Evolutionary conservation across 2,797 vertebrate species (phyloP).

Genomic region (Manis pentadactyla): DNA sequence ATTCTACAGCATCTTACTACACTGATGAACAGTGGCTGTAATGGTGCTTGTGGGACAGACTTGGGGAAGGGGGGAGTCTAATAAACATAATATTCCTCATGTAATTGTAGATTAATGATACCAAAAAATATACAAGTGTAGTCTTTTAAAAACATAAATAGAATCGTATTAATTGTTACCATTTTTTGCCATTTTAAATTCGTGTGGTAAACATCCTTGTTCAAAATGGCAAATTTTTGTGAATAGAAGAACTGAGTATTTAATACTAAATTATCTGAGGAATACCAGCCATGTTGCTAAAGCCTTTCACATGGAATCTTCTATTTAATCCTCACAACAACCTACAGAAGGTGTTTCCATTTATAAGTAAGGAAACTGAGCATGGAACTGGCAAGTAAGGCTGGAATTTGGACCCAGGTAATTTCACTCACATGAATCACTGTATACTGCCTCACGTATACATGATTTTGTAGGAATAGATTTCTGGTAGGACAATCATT

Average conservation of each 20-base stretch:
- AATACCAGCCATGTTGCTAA: background rate
- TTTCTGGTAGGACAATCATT: background rate
- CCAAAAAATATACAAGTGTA: background rate
- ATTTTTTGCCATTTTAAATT: slow-evolving; percentile 1
- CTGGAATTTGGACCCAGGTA: background rate
- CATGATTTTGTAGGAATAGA: background rate
- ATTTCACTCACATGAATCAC: background rate
- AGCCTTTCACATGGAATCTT: background rate
- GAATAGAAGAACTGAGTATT: background rate
- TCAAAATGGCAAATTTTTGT: background rate
- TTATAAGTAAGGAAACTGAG: background rate
- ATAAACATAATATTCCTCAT: too few relatives aligned
- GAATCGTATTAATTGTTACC: background rate
- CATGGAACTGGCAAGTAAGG: background rate
- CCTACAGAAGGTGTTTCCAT: background rate
- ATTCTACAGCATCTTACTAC: too few relatives aligned
- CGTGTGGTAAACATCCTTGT: background rate
- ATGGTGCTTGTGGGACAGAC: too few relatives aligned
- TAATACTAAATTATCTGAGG: background rate
- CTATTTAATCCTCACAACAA: background rate
- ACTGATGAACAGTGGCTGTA: too few relatives aligned
- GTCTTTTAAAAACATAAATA: slow-evolving; percentile 20
- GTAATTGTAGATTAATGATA: too few relatives aligned
- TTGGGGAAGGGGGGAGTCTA: too few relatives aligned
- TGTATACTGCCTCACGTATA: background rate